phyloP scores from a whole-genome alignment of 1,140 invertebrate species.

The Bombus turneri region DNA sequence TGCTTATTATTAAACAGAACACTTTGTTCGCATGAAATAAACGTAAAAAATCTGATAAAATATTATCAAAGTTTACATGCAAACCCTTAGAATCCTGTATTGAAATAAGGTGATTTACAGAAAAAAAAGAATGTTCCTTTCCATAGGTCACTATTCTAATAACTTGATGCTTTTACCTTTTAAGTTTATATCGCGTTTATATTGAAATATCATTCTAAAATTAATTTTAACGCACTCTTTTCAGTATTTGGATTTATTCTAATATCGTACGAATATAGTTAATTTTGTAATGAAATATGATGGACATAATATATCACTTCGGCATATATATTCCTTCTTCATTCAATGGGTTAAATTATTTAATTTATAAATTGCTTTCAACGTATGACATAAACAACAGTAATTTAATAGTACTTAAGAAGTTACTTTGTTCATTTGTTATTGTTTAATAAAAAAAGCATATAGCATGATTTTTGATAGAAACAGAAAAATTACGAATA shows the following conservation, averaged over 20 bases:
- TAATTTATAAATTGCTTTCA: slow-evolving; percentile 29
- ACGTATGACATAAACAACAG: slow-evolving; percentile 19
- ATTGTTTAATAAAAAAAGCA: slow-evolving; percentile 40
- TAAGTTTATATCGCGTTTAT: slow-evolving; percentile 19
- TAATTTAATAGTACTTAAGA: slow-evolving; percentile 48
- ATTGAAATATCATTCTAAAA: not conserved
- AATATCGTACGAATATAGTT: not conserved
- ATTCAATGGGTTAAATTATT: slow-evolving; percentile 4
- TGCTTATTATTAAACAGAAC: slow-evolving; percentile 69
- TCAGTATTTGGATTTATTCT: slow-evolving; percentile 22
- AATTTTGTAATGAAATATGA: slow-evolving; percentile 10
- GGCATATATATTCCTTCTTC: slow-evolving; percentile 15
- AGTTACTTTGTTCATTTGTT: slow-evolving; percentile 42
- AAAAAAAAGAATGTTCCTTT: slow-evolving; percentile 46
- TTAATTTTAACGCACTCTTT: slow-evolving; percentile 1
- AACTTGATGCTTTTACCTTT: slow-evolving; percentile 17
- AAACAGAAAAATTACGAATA: not conserved
- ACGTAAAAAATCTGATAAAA: slow-evolving; percentile 60
- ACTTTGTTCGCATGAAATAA: slow-evolving; percentile 73
- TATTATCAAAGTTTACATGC: slow-evolving; percentile 56
- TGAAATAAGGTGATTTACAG: slow-evolving; percentile 33
- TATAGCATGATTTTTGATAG: slow-evolving; percentile 6
- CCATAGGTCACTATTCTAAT: slow-evolving; percentile 26
- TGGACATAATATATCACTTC: slow-evolving; percentile 7
- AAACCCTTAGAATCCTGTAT: slow-evolving; percentile 56